A percentile compares a stretch with the other conserved stretches of the same genome.
Conservation (phyloP, 2,888 invertebrate genomes). For the Cephus pulcher region DNA sequence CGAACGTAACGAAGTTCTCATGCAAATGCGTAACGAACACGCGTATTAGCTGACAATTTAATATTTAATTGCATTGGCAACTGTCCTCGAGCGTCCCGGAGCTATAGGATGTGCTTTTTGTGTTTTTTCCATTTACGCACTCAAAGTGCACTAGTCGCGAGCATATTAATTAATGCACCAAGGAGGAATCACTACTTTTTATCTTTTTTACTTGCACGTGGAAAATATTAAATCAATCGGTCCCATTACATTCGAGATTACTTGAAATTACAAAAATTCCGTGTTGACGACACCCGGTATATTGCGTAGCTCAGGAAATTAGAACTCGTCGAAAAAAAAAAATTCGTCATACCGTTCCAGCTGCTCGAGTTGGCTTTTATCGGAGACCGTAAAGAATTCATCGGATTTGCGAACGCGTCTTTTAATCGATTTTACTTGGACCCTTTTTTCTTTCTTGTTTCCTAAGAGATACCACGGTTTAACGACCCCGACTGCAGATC, state of each 20-base stretch:
- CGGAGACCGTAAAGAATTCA: background rate
- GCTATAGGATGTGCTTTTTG: background rate
- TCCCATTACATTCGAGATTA: background rate
- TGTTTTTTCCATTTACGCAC: background rate
- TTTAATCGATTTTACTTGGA: background rate
- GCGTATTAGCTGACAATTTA: background rate
- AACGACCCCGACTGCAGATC: background rate
- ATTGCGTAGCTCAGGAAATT: background rate
- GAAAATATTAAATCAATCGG: background rate
- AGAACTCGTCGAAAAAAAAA: background rate
- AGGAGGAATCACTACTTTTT: background rate
- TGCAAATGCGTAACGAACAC: background rate
- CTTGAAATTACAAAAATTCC: background rate
- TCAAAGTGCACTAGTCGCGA: background rate
- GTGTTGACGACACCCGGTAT: background rate
- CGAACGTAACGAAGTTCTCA: background rate
- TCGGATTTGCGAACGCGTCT: background rate
- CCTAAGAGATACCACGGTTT: background rate
- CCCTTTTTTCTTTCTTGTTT: too few relatives aligned
- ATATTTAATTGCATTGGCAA: background rate
- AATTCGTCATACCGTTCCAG: background rate
- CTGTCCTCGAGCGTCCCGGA: background rate
- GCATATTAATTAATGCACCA: background rate
- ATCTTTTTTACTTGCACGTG: background rate
- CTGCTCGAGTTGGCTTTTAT: background rate